These are phyloP conservation scores for Cebus imitator DNA, from an alignment of 2,113 vertebrate species.

Conservation along the genomic window DNA sequence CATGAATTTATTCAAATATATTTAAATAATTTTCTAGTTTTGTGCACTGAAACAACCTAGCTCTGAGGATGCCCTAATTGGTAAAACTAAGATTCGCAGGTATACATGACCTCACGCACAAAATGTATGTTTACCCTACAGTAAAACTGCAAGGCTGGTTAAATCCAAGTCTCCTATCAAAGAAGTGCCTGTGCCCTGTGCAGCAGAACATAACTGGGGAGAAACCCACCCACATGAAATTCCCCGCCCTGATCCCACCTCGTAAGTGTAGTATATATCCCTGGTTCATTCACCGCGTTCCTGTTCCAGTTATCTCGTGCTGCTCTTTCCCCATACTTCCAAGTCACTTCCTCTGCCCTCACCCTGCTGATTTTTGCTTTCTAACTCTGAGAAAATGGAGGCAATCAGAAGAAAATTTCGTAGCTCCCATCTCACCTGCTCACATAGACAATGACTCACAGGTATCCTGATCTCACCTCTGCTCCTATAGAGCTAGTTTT, in stretches of 20 bases:
- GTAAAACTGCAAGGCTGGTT: not conserved
- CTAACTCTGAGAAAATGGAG: not conserved
- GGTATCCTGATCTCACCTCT: not conserved
- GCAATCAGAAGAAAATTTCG: not conserved
- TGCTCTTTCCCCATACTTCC: not conserved
- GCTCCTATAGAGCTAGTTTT: not conserved
- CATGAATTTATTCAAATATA: not conserved
- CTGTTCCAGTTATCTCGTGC: not conserved
- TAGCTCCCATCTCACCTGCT: not conserved
- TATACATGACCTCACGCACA: not conserved
- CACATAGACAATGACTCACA: not conserved
- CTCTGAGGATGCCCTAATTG: not conserved
- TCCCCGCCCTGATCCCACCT: not conserved
- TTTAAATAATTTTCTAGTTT: slow-evolving; percentile 23
- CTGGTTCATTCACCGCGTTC: not conserved
- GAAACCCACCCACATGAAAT: not conserved
- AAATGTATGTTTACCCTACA: not conserved
- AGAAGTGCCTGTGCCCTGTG: not conserved
- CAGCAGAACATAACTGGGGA: not conserved
- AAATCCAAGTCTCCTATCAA: not conserved
- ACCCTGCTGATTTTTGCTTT: not conserved
- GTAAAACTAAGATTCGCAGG: not conserved
- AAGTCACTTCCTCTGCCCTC: not conserved
- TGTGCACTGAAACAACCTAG: not conserved
- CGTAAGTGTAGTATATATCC: no score